Evolutionary conservation across 2,888 invertebrate genomes (phyloP).

Genomic region (Lampropteryx suffumata): DNA sequence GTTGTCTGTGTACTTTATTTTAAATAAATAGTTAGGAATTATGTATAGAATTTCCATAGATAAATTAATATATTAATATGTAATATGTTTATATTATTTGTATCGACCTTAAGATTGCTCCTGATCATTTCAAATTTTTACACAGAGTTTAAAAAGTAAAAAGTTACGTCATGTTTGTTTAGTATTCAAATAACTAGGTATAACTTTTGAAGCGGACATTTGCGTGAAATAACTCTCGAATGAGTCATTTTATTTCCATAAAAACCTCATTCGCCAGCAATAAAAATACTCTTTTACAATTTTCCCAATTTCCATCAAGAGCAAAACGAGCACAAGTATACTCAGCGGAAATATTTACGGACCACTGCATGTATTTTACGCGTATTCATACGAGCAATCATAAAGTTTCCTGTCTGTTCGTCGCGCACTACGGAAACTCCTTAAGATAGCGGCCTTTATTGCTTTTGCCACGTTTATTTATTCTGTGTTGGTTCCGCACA

Average conservation of each 20-base stretch:
- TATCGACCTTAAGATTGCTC: too few species aligned
- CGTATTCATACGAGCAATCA: slow-evolving; percentile 52
- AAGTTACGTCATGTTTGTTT: not conserved
- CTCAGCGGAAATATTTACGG: slow-evolving; percentile 27
- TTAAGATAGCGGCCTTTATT: slow-evolving; percentile 62
- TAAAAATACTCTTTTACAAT: slow-evolving; percentile 15
- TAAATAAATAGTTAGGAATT: too few species aligned
- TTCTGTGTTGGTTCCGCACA: slow-evolving; percentile 65
- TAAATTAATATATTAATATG: too few species aligned
- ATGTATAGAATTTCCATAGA: too few species aligned
- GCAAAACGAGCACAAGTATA: slow-evolving; percentile 6
- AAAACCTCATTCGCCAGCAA: slow-evolving; percentile 15
- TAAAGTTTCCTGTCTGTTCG: slow-evolving; percentile 52
- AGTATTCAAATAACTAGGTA: slow-evolving; percentile 1
- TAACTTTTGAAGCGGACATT: slow-evolving; percentile 9
- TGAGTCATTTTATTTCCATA: slow-evolving; percentile 22
- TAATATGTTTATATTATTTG: too few species aligned
- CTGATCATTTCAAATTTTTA: too few species aligned
- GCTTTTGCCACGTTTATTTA: slow-evolving; percentile 62
- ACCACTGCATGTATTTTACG: slow-evolving; percentile 38
- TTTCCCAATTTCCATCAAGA: slow-evolving; percentile 19
- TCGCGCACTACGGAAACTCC: slow-evolving; percentile 45
- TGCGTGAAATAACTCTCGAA: slow-evolving; percentile 8
- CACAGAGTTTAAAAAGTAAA: too few species aligned
- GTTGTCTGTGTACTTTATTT: too few species aligned